Evolutionary conservation across 2,797 vertebrate species (phyloP).

Genomic region (Limnodromus scolopaceus): DNA sequence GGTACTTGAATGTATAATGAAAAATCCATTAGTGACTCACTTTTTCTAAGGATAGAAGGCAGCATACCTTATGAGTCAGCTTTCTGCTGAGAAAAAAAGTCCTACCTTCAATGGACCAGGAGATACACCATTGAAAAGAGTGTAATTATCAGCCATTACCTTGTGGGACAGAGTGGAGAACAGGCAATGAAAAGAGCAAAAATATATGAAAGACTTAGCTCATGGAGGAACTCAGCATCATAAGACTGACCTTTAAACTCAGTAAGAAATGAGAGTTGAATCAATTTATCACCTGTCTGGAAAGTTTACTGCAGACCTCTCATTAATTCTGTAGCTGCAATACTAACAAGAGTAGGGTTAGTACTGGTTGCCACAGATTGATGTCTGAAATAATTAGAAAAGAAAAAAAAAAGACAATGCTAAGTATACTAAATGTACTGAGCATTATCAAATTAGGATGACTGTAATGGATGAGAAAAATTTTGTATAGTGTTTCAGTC

Average conservation of each 20-base stretch:
- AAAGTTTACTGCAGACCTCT: neutral
- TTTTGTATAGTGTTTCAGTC: neutral
- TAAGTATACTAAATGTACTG: neutral
- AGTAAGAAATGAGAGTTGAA: conserved; percentile 4
- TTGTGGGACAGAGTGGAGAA: neutral
- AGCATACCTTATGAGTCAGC: conserved; percentile 56
- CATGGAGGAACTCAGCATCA: neutral
- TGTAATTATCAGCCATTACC: conserved; percentile 35
- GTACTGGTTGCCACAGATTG: neutral
- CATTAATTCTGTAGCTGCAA: neutral
- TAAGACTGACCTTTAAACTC: conserved; percentile 38
- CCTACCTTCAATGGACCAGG: conserved; percentile 23
- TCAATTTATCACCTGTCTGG: neutral
- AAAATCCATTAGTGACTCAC: conserved; percentile 71
- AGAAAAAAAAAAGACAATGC: neutral
- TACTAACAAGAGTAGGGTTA: neutral
- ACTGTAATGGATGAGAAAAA: neutral
- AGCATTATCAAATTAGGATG: neutral
- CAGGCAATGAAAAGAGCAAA: conserved; percentile 6
- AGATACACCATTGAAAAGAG: conserved; percentile 12
- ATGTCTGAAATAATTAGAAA: neutral
- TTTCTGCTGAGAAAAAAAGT: conserved; percentile 46
- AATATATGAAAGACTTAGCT: conserved; percentile 13
- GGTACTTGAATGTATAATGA: conserved; percentile 49
- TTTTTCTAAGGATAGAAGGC: conserved; percentile 61